These are phyloP conservation scores for Physocephala rufipes DNA, from an alignment of 2,888 invertebrate genomes.

Conservation along the genomic window DNA sequence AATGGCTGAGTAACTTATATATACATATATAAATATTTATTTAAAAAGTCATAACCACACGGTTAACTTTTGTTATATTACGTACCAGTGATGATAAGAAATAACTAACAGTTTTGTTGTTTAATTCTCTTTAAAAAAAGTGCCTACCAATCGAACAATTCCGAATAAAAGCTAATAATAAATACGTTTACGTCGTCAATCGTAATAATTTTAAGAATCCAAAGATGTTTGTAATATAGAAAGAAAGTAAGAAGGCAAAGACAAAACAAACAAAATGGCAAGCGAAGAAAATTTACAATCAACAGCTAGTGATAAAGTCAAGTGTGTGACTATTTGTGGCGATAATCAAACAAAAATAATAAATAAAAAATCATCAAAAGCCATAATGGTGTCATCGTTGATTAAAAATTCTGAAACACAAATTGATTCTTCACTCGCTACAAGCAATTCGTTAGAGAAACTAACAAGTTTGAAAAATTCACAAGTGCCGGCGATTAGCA, in stretches of 20 bases:
- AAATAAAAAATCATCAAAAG: constrained; percentile 1
- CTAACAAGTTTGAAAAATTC: constrained; percentile 41
- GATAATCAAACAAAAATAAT: neutral
- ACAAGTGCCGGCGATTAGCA: constrained; percentile 44
- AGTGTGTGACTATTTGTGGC: neutral
- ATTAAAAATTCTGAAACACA: constrained; percentile 23
- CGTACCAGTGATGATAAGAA: neutral
- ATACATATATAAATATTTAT: neutral
- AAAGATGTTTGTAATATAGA: neutral
- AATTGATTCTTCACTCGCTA: constrained; percentile 26
- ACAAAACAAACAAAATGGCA: neutral
- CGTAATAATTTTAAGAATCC: neutral
- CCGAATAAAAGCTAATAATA: neutral
- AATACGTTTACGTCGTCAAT: neutral
- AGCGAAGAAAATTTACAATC: constrained; percentile 13
- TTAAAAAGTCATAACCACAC: no score
- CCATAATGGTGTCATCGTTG: constrained; percentile 24
- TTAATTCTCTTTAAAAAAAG: neutral
- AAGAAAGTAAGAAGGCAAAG: neutral
- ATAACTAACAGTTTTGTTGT: neutral
- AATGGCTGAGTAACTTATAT: constrained; percentile 6
- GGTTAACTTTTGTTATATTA: no score
- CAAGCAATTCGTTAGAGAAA: neutral
- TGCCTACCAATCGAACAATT: neutral
- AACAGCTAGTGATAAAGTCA: constrained; percentile 10